Percentiles rank a stretch among this genome's conserved stretches.
These are phyloP conservation scores for Brachyopa scutellaris DNA, from an alignment of 2,888 invertebrate species.

Conservation along the genomic window DNA sequence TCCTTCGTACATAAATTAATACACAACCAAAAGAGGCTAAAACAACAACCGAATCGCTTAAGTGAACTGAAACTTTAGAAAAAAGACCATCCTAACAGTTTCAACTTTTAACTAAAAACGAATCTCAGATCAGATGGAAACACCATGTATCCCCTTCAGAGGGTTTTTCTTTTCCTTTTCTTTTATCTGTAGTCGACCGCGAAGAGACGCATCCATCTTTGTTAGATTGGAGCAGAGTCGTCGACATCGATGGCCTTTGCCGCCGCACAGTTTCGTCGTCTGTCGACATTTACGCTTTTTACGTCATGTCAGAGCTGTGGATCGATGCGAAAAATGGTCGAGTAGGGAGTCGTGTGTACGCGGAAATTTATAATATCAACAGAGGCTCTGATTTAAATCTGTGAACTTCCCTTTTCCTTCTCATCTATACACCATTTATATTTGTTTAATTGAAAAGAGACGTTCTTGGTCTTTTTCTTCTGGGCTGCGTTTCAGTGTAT, in stretches of 20 bases:
- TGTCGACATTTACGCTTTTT: slow-evolving; percentile 60
- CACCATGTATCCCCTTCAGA: slow-evolving; percentile 45
- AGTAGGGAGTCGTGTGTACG: slow-evolving; percentile 45
- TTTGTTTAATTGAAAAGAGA: slow-evolving; percentile 81
- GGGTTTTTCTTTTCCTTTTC: background rate
- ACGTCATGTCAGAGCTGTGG: slow-evolving; percentile 42
- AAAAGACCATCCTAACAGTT: slow-evolving; percentile 36
- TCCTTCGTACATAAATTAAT: slow-evolving; percentile 72
- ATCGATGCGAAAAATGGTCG: slow-evolving; percentile 73
- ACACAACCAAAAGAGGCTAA: slow-evolving; percentile 38
- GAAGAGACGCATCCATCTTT: slow-evolving; percentile 69
- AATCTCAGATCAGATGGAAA: slow-evolving; percentile 65
- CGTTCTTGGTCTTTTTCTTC: slow-evolving; percentile 61
- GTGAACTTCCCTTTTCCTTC: slow-evolving; percentile 73
- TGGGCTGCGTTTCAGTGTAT: slow-evolving; percentile 60
- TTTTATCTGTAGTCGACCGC: slow-evolving; percentile 37
- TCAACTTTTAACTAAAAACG: slow-evolving; percentile 60
- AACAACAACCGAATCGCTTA: slow-evolving; percentile 54
- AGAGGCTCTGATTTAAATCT: slow-evolving; percentile 74
- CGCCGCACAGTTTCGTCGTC: slow-evolving; percentile 52
- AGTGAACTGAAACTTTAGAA: slow-evolving; percentile 23
- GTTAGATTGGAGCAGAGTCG: slow-evolving; percentile 69
- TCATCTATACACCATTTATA: slow-evolving; percentile 74
- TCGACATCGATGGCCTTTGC: slow-evolving; percentile 60
- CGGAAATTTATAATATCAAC: slow-evolving; percentile 66